phyloP scores from a whole-genome alignment of 2,113 vertebrate genomes.

The Myiozetetes cayanensis region DNA sequence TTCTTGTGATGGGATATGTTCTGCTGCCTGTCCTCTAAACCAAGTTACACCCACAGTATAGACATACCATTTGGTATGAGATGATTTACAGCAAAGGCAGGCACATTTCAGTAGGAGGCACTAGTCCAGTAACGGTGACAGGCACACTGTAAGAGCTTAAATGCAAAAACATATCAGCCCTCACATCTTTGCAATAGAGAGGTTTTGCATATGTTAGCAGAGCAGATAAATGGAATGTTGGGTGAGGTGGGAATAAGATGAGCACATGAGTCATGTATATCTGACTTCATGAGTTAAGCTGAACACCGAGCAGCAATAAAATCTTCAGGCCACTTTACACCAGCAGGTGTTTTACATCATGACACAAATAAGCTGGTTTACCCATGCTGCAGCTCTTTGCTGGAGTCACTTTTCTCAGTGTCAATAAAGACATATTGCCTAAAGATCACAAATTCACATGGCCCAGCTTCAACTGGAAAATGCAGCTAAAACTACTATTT shows the following conservation, averaged over 20 bases:
- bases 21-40: neutral
- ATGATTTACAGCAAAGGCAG: neutral
- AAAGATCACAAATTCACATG: neutral
- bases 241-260: neutral
- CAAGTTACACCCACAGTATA: neutral
- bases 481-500: neutral
- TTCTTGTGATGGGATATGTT: neutral
- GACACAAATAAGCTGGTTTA: conserved; percentile 17
- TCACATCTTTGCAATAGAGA: neutral
- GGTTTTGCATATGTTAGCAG: neutral
- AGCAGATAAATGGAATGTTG: neutral
- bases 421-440: neutral
- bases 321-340: conserved; percentile 10
- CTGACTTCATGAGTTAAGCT: neutral
- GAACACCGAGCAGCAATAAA: neutral
- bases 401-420: neutral
- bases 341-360: conserved; percentile 22
- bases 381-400: neutral
- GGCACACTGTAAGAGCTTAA: neutral
- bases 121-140: neutral
- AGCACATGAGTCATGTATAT: neutral
- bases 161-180: neutral
- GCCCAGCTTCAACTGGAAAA: neutral
- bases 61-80: neutral
- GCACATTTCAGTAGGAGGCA: neutral